Evolutionary conservation across 2,888 invertebrate genomes (phyloP), one percentile per base, ranked within the genome.

Genomic region (Dromius quadrimaculatus): DNA sequence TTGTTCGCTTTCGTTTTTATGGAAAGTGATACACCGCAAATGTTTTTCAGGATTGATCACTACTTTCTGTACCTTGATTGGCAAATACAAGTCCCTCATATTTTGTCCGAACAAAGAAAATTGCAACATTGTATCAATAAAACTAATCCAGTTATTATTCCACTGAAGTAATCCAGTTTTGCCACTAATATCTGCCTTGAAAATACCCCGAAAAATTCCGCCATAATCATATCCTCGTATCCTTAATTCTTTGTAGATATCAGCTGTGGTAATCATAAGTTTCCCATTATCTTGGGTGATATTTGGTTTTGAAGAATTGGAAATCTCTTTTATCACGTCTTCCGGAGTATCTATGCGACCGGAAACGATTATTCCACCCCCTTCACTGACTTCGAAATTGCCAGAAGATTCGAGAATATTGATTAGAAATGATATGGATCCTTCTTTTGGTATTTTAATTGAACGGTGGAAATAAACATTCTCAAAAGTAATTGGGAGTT

Each of bases 121-220:
- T 84, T 98, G 98, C 47, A 98, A 87, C 92, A 98, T 94, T 1
- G 96, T 95, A 81, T 98, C 98, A 83, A 98, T 90, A 84, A 92
- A 98, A 45, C 96, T 91, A 70, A 98, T 90, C 97, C 98, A 98
- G 83, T 97, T 94, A 74, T 90, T 90, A 68, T 88, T 88, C 97
- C 97, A 98, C 73, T 87, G 85, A 73, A 98, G 85, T 77, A 88
- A 85, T 38, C 95, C 97, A 74, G 79, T 82, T 0, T 84, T 81
- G 61, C 92, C 93, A 76, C 86, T 85, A 76, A 91, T 88, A 80
- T 95, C 92, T 0, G 93, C 88, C 28, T 85, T 82, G 13, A 85
- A 80, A 75, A 98, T 92, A 54, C 97, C 97, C 76, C 90, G 88
- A 87, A 96, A 96, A 8, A 89, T 81, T 28, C 93, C 93, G 15